Conservation (phyloP, 1,140 invertebrate species). For the Euwallacea similis region DNA sequence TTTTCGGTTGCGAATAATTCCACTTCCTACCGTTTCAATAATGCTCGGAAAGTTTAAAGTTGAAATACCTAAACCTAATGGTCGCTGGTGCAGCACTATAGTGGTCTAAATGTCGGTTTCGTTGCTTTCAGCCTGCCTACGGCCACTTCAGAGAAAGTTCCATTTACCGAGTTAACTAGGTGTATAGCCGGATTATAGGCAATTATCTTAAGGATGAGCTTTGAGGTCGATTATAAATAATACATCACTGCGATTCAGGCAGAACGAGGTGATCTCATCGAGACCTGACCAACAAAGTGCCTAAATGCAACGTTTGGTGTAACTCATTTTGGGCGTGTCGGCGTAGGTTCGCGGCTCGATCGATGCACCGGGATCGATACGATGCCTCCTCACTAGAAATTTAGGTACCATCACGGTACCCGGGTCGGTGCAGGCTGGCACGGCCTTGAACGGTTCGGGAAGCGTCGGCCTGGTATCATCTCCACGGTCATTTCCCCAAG, state of each 20-base stretch:
- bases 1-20: too few species aligned
- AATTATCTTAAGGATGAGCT: slow-evolving; percentile 1
- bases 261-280: too few species aligned
- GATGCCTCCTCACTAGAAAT: not conserved
- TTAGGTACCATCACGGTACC: not conserved
- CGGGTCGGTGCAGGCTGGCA: slow-evolving; percentile 19
- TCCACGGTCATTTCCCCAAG: slow-evolving; percentile 11
- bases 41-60: too few species aligned
- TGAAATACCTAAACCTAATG: too few species aligned
- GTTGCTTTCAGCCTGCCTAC: slow-evolving; percentile 1
- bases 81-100: too few species aligned
- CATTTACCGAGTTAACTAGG: slow-evolving; percentile 9
- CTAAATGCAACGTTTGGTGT: not conserved
- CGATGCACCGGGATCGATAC: not conserved
- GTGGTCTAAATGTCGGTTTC: not conserved
- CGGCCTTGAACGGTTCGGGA: slow-evolving; percentile 26
- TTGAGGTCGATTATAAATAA: slow-evolving; percentile 2
- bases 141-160: not conserved
- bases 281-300: too few species aligned
- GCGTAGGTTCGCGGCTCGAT: not conserved
- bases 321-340: not conserved
- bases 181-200: not conserved
- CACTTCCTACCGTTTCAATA: too few species aligned
- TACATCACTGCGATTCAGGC: not conserved
- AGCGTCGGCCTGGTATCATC: slow-evolving; percentile 5